A percentile compares a stretch with the other conserved stretches of the same genome.
Evolutionary conservation across 2,113 vertebrate species (phyloP).

Genomic region (Ursus arctos): DNA sequence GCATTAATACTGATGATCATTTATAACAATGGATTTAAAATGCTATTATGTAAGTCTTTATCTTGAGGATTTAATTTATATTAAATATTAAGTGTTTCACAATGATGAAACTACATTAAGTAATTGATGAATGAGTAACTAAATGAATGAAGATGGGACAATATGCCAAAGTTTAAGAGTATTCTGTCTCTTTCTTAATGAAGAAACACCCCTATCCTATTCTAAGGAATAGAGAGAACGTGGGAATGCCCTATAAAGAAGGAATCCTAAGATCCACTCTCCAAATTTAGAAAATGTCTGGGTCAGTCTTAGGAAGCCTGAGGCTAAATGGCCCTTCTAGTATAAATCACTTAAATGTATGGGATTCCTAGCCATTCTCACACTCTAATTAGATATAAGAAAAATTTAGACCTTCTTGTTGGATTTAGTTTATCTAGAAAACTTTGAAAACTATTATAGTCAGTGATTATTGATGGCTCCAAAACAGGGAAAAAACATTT

Average conservation of each 20-base stretch:
- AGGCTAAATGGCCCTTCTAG: background rate
- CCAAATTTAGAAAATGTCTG: background rate
- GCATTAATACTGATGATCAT: background rate
- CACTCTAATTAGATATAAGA: background rate
- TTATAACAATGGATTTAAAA: background rate
- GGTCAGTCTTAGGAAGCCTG: background rate
- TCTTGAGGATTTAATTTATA: background rate
- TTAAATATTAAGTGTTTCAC: background rate
- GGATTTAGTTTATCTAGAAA: background rate
- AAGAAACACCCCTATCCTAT: background rate
- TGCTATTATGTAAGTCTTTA: background rate
- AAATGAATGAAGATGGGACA: background rate
- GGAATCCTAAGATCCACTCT: background rate
- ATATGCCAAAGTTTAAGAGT: too few relatives aligned
- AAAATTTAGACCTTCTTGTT: background rate
- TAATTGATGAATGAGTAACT: background rate
- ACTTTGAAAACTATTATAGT: background rate
- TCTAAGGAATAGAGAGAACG: background rate
- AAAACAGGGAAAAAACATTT: background rate
- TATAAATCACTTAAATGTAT: background rate
- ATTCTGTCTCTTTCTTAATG: background rate
- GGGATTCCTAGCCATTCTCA: background rate
- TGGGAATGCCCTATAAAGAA: background rate
- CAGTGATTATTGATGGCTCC: background rate
- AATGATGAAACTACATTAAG: background rate